Conservation (phyloP, 2,888 invertebrate species). For the Yponomeuta plumbellus region DNA sequence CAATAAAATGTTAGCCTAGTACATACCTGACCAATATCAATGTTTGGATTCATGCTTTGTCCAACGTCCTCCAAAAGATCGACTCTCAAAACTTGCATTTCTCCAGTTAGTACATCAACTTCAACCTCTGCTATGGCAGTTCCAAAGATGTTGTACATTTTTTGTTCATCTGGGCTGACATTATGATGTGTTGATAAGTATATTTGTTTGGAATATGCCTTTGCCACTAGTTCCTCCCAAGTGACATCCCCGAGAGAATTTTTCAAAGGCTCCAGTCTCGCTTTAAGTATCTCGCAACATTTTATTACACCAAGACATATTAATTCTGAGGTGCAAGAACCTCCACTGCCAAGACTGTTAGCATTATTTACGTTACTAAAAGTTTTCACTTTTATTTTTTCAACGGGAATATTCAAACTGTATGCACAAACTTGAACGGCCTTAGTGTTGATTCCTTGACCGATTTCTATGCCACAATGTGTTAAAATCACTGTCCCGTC, state of each 20-base stretch:
- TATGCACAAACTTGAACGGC: constrained; percentile 80
- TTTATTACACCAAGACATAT: constrained; percentile 68
- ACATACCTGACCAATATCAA: constrained; percentile 74
- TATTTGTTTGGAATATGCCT: constrained; percentile 53
- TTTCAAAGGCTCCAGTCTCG: constrained; percentile 59
- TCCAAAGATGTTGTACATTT: constrained; percentile 68
- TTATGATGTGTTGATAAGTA: constrained; percentile 44
- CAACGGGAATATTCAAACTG: constrained; percentile 78
- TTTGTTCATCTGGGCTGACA: constrained; percentile 30
- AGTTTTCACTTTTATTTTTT: constrained; percentile 80
- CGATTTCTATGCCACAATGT: constrained; percentile 81
- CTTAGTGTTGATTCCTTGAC: constrained; percentile 85
- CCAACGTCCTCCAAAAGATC: constrained; percentile 78
- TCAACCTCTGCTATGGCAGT: constrained; percentile 77
- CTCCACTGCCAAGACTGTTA: constrained; percentile 80
- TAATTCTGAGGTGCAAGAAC: constrained; percentile 80
- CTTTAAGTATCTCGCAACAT: constrained; percentile 61
- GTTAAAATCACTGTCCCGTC: constrained; percentile 80
- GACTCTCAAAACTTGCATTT: constrained; percentile 66
- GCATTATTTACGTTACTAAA: constrained; percentile 77
- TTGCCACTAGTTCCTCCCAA: constrained; percentile 70
- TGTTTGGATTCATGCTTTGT: constrained; percentile 70
- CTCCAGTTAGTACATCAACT: constrained; percentile 79
- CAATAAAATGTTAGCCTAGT: background rate
- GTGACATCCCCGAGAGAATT: constrained; percentile 57